Evolutionary conservation across 2,888 invertebrate genomes (phyloP), one percentile per base, ranked within the genome.

Genomic region (Gortyna flavago): DNA sequence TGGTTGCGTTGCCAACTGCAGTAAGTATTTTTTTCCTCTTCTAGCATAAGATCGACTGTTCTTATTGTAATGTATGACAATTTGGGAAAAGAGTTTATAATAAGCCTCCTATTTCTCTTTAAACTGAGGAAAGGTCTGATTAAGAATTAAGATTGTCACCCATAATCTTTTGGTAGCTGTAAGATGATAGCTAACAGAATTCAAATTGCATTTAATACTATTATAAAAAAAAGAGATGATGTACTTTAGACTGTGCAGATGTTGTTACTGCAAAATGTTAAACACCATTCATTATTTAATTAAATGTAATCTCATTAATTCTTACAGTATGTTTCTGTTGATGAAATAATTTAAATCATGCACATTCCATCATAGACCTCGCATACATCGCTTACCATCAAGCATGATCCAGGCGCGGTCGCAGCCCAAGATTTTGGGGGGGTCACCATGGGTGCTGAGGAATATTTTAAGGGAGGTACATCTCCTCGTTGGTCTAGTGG

Each of bases 1-100:
- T 99, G 99, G 98, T 99, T 77, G 99, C 99, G 64, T 96, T 99
- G 93, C 99, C 99, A 41, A 98, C 98, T 75, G 98, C 98, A 83
- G 98, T 97, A 94, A 97, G 97, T 97, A 74, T n/a, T 35, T 32
- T 6, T 44, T 44, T 48, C n/a, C 16, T 21, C n/a, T 67, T 48
- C 48, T 68, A 48, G 16, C 18, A 9, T 54, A 51, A 32, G 51
- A n/a, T 51, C 51, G 32, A 21, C 21, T 25, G 25, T 6, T 57
- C n/a, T 61, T 35, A n/a, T 11, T 21, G 11, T 62, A 62, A 35
- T 62, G 21, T 62, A 35, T 21, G 21, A 51, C 6, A 51, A 11
- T 51, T 51, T 75, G 5, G 35, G 41, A 9, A 11, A 32, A 62
- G 9, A 32, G 25, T 51, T 38, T 29, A 61, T 8, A n/a, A 32